Conservation (phyloP, 2,797 vertebrate genomes). For the Melanotaenia maccullochi region DNA sequence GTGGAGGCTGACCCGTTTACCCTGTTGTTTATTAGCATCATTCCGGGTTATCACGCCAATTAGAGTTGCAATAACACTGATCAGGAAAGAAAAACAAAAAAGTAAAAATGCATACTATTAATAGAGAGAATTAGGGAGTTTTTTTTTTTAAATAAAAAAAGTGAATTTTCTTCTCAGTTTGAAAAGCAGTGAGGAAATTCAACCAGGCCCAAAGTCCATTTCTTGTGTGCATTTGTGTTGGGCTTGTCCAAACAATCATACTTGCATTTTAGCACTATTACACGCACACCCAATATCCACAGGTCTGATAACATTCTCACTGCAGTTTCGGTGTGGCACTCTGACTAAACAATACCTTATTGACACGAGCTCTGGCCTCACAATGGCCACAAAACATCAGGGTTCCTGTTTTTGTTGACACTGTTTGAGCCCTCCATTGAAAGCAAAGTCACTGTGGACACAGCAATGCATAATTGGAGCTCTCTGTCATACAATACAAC, state of each 20-base stretch:
- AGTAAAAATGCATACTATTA: conserved; percentile 63
- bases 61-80: conserved; percentile 69
- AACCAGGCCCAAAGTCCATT: conserved; percentile 53
- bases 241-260: conserved; percentile 83
- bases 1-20: conserved; percentile 74
- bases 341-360: conserved; percentile 88
- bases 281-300: conserved; percentile 81
- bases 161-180: conserved; percentile 19
- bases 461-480: conserved; percentile 82
- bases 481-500: conserved; percentile 81
- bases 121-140: conserved; percentile 20
- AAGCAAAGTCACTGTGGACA: conserved; percentile 85
- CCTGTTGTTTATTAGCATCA: conserved; percentile 74
- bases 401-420: conserved; percentile 90
- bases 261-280: conserved; percentile 83
- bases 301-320: conserved; percentile 91
- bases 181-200: conserved; percentile 29
- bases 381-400: conserved; percentile 86
- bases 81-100: conserved; percentile 46
- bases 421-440: conserved; percentile 85
- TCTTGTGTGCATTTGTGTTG: conserved; percentile 68
- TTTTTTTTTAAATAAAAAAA: conserved; percentile 17
- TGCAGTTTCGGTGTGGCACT: conserved; percentile 88
- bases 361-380: conserved; percentile 86
- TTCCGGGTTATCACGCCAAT: conserved; percentile 79